These are phyloP conservation scores for Cremastinae sp. DNA, from an alignment of 2,888 invertebrate genomes.

Conservation along the genomic window DNA sequence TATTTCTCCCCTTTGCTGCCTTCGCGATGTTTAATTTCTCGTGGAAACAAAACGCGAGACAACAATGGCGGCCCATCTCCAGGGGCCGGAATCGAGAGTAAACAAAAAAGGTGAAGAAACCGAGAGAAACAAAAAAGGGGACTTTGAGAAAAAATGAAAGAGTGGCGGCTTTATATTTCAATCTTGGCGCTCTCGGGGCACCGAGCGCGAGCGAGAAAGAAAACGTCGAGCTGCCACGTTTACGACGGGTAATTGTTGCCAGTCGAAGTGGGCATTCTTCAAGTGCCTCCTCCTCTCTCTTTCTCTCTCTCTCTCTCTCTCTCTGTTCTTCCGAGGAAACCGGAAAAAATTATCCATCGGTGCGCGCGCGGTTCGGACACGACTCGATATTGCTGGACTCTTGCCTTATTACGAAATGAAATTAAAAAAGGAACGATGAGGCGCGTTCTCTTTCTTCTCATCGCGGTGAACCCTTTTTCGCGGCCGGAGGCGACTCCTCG, in stretches of 20 bases:
- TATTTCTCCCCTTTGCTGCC: conserved; percentile 22
- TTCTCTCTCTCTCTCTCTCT: not conserved
- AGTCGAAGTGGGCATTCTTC: conserved; percentile 68
- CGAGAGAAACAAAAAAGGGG: conserved; percentile 18
- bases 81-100: conserved; percentile 27
- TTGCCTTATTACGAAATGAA: no score
- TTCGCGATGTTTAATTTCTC: conserved; percentile 49
- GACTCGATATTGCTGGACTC: conserved; percentile 26
- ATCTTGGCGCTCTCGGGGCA: conserved; percentile 67
- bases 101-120: conserved; percentile 49
- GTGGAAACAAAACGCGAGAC: conserved; percentile 39
- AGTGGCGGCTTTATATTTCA: conserved; percentile 74
- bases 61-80: conserved; percentile 32
- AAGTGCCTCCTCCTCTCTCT: conserved; percentile 26
- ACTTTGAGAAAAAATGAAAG: conserved; percentile 11
- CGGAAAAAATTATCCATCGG: conserved; percentile 69
- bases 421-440: not conserved
- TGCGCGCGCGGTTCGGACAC: conserved; percentile 31
- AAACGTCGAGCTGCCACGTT: conserved; percentile 66
- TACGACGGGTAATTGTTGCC: conserved; percentile 77
- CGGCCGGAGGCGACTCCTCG: conserved; percentile 31
- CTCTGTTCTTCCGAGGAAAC: conserved; percentile 70
- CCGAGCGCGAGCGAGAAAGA: conserved; percentile 12
- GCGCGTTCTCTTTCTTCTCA: conserved; percentile 4
- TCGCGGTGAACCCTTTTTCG: not conserved